Conservation (phyloP, 2,888 invertebrate species). For the Leptinotarsa haldemani region DNA sequence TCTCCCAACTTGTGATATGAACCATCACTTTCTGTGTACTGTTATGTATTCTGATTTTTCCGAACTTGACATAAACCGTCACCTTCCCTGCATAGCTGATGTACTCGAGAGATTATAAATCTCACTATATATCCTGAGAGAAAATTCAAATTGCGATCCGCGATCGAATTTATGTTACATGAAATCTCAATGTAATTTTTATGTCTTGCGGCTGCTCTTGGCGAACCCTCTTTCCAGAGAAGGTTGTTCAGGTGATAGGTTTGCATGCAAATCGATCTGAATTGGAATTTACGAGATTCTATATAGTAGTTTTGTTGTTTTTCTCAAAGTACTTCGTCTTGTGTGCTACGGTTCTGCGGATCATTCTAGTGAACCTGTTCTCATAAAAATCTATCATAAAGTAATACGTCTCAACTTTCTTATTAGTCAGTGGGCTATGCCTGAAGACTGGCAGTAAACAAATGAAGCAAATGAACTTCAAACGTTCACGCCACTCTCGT, state of each 20-base stretch:
- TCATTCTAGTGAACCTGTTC: not conserved
- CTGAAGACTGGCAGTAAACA: too few species aligned
- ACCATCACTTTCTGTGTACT: not conserved
- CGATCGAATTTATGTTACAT: conserved; percentile 13
- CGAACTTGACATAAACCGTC: not conserved
- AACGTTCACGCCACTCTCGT: too few species aligned
- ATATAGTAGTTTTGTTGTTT: not conserved
- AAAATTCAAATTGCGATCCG: conserved; percentile 10
- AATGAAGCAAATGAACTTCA: too few species aligned
- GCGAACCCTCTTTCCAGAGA: not conserved
- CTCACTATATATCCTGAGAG: not conserved
- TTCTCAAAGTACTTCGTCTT: not conserved
- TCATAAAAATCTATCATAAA: too few species aligned
- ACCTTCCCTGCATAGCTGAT: not conserved
- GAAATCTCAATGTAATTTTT: conserved; percentile 6
- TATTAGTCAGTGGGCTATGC: too few species aligned
- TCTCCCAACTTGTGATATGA: not conserved
- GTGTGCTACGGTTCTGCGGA: not conserved
- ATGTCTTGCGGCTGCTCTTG: conserved; percentile 3
- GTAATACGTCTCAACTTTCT: too few species aligned
- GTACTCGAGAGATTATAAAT: conserved; percentile 1
- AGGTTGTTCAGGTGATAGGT: conserved; percentile 6
- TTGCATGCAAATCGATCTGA: conserved; percentile 11
- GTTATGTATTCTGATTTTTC: not conserved
- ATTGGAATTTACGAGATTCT: not conserved